phyloP scores from a whole-genome alignment of 2,888 invertebrate genomes.

The Phasia obesa region DNA sequence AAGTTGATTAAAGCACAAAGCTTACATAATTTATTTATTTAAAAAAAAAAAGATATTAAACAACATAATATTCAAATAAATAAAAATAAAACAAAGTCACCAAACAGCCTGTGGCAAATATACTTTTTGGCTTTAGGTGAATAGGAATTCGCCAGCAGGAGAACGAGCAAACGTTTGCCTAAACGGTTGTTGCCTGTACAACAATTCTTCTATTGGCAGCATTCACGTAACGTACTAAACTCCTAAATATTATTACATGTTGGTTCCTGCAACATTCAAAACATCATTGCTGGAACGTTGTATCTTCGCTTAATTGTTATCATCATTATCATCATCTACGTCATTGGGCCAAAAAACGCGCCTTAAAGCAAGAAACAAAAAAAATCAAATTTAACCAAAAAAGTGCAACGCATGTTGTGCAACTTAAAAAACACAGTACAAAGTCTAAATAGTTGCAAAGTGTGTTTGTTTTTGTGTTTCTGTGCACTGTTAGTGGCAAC shows the following conservation, averaged over 20 bases:
- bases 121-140: conserved; percentile 10
- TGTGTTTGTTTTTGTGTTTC: not conserved
- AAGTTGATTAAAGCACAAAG: conserved; percentile 2
- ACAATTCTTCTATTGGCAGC: not conserved
- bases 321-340: no score
- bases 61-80: conserved; percentile 30
- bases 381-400: not conserved
- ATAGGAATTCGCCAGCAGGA: not conserved
- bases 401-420: conserved; percentile 65
- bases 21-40: conserved; percentile 28
- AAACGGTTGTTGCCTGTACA: not conserved
- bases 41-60: not conserved
- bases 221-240: not conserved
- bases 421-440: conserved; percentile 47
- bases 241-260: conserved; percentile 22
- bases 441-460: conserved; percentile 48
- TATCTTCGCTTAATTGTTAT: conserved; percentile 40
- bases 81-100: not conserved
- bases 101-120: conserved; percentile 47
- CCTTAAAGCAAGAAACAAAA: conserved; percentile 36
- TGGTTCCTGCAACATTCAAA: conserved; percentile 39
- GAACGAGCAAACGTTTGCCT: conserved; percentile 12
- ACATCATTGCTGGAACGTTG: conserved; percentile 25
- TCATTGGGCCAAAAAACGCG: conserved; percentile 29
- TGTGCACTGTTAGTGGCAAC: conserved; percentile 48